phyloP scores from a whole-genome alignment of 2,113 vertebrate genomes.

The Thalassoma bifasciatum region DNA sequence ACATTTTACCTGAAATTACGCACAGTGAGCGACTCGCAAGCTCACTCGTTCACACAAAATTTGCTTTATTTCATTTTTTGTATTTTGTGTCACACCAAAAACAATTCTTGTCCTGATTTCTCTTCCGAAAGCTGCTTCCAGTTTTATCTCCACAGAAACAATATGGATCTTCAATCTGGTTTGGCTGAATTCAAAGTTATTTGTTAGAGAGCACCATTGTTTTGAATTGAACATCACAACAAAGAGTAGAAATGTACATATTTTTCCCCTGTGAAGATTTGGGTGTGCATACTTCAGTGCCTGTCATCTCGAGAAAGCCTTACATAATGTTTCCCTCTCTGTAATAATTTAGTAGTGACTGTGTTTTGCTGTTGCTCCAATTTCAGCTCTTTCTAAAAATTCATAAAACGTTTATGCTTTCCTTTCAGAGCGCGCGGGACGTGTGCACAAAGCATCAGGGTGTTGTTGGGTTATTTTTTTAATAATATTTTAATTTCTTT shows the following conservation, averaged over 20 bases:
- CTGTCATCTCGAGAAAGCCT: not conserved
- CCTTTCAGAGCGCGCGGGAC: not conserved
- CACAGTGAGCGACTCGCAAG: too few relatives aligned
- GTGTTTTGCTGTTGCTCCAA: not conserved
- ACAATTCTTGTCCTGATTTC: too few relatives aligned
- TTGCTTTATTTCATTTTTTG: too few relatives aligned
- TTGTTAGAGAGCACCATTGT: not conserved
- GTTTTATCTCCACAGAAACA: too few relatives aligned
- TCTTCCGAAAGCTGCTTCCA: too few relatives aligned
- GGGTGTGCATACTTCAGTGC: not conserved
- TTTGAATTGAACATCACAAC: not conserved
- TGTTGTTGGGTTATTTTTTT: not conserved
- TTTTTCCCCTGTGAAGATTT: not conserved
- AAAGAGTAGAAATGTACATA: too few relatives aligned
- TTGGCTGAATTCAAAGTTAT: not conserved
- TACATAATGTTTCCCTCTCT: not conserved
- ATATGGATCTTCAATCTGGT: too few relatives aligned
- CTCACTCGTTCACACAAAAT: too few relatives aligned
- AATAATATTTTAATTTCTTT: not conserved
- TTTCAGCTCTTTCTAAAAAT: not conserved
- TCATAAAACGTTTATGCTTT: not conserved
- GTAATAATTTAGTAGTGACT: not conserved
- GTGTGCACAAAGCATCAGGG: not conserved
- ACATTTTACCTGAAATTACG: too few relatives aligned
- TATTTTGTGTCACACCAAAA: too few relatives aligned